Conservation (phyloP, 2,113 vertebrate species). For the Alces alces region DNA sequence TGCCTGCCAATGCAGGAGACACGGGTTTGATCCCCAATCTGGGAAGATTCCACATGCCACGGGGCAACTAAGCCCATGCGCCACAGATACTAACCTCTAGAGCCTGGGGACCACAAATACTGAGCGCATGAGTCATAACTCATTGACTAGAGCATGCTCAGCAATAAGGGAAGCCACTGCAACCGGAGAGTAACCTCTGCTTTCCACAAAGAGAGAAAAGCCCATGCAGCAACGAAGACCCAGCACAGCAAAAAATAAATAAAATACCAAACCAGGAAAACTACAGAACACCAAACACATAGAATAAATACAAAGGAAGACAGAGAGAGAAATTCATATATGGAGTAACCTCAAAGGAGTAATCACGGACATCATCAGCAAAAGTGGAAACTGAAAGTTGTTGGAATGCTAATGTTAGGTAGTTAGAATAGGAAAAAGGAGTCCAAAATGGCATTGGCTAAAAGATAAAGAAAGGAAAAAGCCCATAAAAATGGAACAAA, state of each 20-base stretch:
- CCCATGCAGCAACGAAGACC: background rate
- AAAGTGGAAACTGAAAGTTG: background rate
- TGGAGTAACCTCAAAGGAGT: background rate
- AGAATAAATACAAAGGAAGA: background rate
- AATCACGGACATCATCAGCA: background rate
- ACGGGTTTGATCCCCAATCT: background rate
- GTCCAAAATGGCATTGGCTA: background rate
- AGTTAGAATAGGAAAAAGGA: background rate
- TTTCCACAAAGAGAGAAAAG: background rate
- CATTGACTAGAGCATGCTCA: background rate
- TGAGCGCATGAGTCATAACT: background rate
- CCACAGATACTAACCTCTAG: background rate
- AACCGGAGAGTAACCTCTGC: background rate
- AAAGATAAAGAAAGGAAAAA: background rate
- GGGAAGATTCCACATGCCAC: background rate
- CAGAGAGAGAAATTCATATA: background rate
- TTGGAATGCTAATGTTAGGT: background rate
- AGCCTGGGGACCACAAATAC: background rate
- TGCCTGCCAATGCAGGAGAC: background rate
- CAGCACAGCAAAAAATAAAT: background rate
- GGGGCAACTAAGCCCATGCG: background rate
- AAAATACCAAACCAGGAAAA: background rate
- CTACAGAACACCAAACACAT: background rate
- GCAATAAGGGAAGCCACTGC: background rate
- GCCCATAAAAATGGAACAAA: background rate